phyloP scores from a whole-genome alignment of 2,113 vertebrate species.

The Ramphastos sulfuratus region DNA sequence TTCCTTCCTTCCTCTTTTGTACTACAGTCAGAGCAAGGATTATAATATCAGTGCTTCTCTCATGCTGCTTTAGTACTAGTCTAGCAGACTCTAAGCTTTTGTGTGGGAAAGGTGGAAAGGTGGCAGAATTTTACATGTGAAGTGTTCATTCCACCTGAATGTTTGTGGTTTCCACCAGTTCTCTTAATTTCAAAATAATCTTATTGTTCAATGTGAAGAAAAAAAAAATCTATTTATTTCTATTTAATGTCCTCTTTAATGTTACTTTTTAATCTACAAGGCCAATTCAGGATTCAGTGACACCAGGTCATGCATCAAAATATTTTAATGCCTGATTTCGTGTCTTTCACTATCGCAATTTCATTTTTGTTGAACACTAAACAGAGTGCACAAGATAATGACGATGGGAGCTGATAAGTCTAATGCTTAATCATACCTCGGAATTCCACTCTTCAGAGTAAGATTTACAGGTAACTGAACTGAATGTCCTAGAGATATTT shows the following conservation, averaged over 20 bases:
- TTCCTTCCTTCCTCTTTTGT: background rate
- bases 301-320: background rate
- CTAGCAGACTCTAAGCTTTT: background rate
- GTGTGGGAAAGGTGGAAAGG: background rate
- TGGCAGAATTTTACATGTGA: background rate
- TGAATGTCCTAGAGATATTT: background rate
- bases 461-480: background rate
- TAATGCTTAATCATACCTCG: background rate
- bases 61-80: background rate
- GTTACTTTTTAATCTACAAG: background rate
- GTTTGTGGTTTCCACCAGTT: background rate
- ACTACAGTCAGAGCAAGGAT: background rate
- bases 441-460: background rate
- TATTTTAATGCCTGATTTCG: background rate
- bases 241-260: background rate
- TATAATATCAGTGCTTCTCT: background rate
- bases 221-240: background rate
- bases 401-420: background rate
- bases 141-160: background rate
- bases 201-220: background rate
- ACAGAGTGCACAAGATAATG: background rate
- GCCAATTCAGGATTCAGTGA: background rate
- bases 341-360: background rate
- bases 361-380: background rate
- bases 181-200: background rate